These are phyloP conservation scores for Macrobrachium nipponense DNA, from an alignment of 1,140 invertebrate genomes.

Conservation along the genomic window DNA sequence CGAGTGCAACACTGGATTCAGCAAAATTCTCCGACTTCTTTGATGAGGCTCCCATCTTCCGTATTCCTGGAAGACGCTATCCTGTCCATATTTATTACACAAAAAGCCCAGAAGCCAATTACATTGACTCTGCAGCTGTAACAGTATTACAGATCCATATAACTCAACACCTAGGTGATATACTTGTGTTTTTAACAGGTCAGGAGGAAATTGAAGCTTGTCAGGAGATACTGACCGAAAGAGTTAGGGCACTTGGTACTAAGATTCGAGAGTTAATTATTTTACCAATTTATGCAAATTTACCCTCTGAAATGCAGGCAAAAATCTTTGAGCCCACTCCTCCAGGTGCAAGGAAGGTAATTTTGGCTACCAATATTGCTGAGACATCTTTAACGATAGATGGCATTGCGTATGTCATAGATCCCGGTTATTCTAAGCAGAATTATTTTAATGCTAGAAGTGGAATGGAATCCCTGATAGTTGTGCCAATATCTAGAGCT, in stretches of 20 bases:
- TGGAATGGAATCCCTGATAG: constrained; percentile 97
- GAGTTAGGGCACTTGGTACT: constrained; percentile 88
- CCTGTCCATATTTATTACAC: constrained; percentile 98
- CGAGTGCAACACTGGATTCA: constrained; percentile 97
- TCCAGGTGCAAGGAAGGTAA: constrained; percentile 92
- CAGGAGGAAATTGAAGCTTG: constrained; percentile 96
- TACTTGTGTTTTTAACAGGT: constrained; percentile 97
- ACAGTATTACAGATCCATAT: constrained; percentile 98
- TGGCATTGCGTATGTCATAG: constrained; percentile 99
- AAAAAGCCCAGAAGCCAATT: constrained; percentile 98
- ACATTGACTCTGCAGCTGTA: constrained; percentile 96
- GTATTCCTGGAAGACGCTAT: constrained; percentile 89
- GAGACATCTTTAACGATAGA: constrained; percentile 99
- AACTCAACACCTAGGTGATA: constrained; percentile 93
- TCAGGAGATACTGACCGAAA: constrained; percentile 91
- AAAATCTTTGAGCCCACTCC: constrained; percentile 98
- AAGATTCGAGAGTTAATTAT: constrained; percentile 95
- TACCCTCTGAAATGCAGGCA: constrained; percentile 98
- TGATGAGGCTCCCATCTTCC: constrained; percentile 97
- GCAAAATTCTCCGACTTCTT: constrained; percentile 99
- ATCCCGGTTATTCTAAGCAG: constrained; percentile 99
- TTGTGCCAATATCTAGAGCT: constrained; percentile 96
- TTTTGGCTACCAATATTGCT: constrained; percentile 98
- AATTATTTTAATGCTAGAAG: constrained; percentile 99
- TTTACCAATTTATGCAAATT: constrained; percentile 96